Evolutionary conservation across 2,113 vertebrate genomes (phyloP).

Genomic region (Pluvianellus socialis): DNA sequence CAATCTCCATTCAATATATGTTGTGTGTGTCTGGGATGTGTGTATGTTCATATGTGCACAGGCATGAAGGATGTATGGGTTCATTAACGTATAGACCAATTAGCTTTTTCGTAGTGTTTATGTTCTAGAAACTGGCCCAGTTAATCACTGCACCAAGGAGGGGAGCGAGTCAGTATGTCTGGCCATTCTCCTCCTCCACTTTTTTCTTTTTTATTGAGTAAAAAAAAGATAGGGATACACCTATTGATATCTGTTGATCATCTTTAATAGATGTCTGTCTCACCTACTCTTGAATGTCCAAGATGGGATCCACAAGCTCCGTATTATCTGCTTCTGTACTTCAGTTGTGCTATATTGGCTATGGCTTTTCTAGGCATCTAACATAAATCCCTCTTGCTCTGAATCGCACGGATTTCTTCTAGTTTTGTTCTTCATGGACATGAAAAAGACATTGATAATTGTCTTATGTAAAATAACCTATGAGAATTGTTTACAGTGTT

Average conservation of each 20-base stretch:
- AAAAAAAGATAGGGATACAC: not conserved
- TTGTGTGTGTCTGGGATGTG: not conserved
- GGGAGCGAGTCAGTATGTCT: not conserved
- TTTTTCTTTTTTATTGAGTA: not conserved
- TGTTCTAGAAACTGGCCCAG: not conserved
- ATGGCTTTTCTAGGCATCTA: not conserved
- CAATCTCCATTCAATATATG: not conserved
- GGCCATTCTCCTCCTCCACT: not conserved
- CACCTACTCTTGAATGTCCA: rapidly evolving
- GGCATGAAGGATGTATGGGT: not conserved
- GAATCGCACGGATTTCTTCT: not conserved
- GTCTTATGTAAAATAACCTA: not conserved
- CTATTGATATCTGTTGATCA: not conserved
- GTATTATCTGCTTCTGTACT: rapidly evolving
- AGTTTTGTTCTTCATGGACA: not conserved
- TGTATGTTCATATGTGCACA: not conserved
- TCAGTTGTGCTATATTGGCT: not conserved
- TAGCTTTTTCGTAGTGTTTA: not conserved
- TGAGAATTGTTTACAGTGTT: not conserved
- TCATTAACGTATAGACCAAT: not conserved
- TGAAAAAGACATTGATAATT: not conserved
- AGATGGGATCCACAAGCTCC: not conserved
- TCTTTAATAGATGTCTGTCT: not conserved
- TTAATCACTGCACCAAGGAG: not conserved
- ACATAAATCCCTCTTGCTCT: not conserved